Base-by-base conservation (phyloP, 2,113 vertebrate species). In the Sterrhoptilus dennistouni region DNA sequence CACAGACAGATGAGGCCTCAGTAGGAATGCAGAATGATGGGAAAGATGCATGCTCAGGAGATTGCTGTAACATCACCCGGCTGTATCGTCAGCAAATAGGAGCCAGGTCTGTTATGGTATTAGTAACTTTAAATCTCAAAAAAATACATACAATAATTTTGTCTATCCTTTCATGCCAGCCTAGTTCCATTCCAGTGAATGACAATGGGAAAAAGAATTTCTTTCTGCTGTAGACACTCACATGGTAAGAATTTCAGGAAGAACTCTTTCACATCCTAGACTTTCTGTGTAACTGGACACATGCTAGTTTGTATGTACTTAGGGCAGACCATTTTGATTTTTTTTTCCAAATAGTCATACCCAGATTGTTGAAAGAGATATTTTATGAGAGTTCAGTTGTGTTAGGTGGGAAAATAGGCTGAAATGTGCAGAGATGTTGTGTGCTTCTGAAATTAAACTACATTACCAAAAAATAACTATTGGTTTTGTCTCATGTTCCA, bases 21-120 rank as follows among this genome's bases (percentile, higher is more conserved):
- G 49, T n/a, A 82, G 6, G 27, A 92, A 82, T 24, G 28, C 47
- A 81, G 54, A 83, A 63, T 24, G 33, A 63, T 23, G 11, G 35
- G 10, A 35, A 87, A 87, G 65, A 35, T 45, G 44, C 42, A 54
- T 5, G 4, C 29, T 47, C 25, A 27, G 50, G 14, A 66, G 27
- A 45, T 2, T 89, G 72, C 38, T 71, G 9, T 61, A 80, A 76
- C 36, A 59, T 47, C 72, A 87, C 38, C 35, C 63, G 81, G 47
- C 57, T 42, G 23, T 27, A n/a, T 0, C 0, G 1, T 33, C 49
- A 35, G 33, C 28, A 83, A 74, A 17, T 33, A 79, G 3, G 11
- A 53, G 24, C 16, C 33, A 60, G 16, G 44, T 47, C 53, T 76
- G 28, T 38, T 56, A 61, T 0, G 5, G 25, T 23, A 71, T 68